Evolutionary conservation across 2,113 vertebrate genomes (phyloP).

Genomic region (Pterocles burchelli): DNA sequence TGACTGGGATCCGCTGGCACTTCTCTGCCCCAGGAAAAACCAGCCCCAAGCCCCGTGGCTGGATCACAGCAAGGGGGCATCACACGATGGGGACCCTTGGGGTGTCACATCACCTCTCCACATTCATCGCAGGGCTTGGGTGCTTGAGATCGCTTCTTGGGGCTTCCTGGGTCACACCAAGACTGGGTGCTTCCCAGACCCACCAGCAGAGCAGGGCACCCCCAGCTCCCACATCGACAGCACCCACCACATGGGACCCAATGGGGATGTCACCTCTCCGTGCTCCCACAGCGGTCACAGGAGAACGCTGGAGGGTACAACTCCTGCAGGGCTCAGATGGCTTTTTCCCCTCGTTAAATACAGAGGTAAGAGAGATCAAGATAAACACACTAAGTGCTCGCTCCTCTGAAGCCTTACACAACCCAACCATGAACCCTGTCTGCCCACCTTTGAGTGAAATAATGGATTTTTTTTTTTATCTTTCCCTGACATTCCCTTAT

Average conservation of each 20-base stretch:
- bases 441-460: not conserved
- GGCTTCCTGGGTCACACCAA: not conserved
- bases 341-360: not conserved
- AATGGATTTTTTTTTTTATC: constrained; percentile 1
- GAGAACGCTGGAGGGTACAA: not conserved
- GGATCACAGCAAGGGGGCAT: fast-evolving
- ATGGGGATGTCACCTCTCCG: fast-evolving
- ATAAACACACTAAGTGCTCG: not conserved
- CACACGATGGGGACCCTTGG: fast-evolving
- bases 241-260: fast-evolving
- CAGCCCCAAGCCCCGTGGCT: not conserved
- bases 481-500: constrained; percentile 51
- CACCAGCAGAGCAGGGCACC: not conserved
- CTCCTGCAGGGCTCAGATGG: not conserved
- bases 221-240: not conserved
- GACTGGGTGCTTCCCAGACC: no score
- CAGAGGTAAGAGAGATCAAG: fast-evolving
- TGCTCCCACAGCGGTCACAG: not conserved
- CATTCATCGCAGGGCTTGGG: not conserved
- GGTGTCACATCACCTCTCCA: not conserved
- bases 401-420: not conserved
- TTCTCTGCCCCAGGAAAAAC: fast-evolving
- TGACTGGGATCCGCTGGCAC: fast-evolving
- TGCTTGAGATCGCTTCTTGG: not conserved
- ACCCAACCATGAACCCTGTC: not conserved